Evolutionary conservation across 2,888 invertebrate species (phyloP).

Genomic region (Punctoribates punctum): DNA sequence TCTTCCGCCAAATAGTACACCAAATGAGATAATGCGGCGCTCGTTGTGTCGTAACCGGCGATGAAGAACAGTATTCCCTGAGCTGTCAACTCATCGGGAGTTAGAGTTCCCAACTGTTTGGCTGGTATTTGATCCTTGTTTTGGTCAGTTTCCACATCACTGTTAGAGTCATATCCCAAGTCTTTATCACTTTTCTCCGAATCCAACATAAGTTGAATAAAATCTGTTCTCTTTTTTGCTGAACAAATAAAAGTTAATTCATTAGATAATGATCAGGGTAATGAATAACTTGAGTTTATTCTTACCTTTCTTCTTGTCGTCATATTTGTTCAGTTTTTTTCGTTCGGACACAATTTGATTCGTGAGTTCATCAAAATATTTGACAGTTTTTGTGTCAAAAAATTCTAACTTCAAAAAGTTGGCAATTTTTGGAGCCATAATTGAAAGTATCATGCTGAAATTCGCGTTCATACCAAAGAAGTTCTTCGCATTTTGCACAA

Average conservation of each 20-base stretch:
- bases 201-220: constrained; percentile 40
- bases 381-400: constrained; percentile 2
- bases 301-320: background rate
- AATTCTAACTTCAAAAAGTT: constrained; percentile 19
- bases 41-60: constrained; percentile 51
- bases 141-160: background rate
- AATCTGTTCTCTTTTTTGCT: constrained; percentile 23
- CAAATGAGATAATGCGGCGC: constrained; percentile 56
- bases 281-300: no score
- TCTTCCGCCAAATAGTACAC: constrained; percentile 51
- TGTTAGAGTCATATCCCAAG: background rate
- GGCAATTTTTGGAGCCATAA: background rate
- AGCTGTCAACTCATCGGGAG: constrained; percentile 28
- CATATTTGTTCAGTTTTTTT: constrained; percentile 53
- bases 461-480: constrained; percentile 3
- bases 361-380: constrained; percentile 38
- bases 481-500: constrained; percentile 31
- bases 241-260: background rate
- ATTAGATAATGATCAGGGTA: no score
- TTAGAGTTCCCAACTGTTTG: background rate
- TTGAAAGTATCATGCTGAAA: background rate
- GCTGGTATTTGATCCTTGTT: background rate
- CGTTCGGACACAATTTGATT: constrained; percentile 19
- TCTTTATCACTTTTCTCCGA: constrained; percentile 45
- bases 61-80: constrained; percentile 41